Percentiles rank a stretch among this genome's conserved stretches.
These are phyloP conservation scores for Platycercus adscitus DNA, from an alignment of 2,113 vertebrate species.

Conservation along the genomic window DNA sequence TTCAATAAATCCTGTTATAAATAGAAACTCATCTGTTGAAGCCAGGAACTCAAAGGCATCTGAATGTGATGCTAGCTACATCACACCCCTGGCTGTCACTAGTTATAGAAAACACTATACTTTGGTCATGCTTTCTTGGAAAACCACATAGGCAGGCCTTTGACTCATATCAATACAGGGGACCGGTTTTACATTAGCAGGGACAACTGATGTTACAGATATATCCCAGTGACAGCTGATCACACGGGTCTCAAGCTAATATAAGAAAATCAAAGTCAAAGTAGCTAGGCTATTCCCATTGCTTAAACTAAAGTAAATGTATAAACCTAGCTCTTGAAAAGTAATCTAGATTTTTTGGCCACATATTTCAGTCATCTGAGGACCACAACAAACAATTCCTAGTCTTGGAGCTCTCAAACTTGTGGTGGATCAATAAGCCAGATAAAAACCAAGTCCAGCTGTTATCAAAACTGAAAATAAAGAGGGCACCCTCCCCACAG, in stretches of 20 bases:
- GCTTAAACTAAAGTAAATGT: neutral
- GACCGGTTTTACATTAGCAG: no score
- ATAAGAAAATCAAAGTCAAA: neutral
- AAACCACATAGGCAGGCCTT: no score
- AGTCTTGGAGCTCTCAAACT: accelerated
- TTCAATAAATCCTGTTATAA: neutral
- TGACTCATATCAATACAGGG: no score
- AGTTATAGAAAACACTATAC: no score
- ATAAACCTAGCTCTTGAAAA: neutral
- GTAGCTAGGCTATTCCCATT: neutral
- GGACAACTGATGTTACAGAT: no score
- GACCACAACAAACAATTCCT: neutral
- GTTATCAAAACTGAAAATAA: neutral
- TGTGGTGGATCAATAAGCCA: neutral
- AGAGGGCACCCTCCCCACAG: neutral
- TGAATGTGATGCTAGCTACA: neutral
- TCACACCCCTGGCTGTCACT: neutral
- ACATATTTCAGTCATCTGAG: neutral
- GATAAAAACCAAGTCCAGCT: neutral
- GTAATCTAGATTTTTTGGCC: neutral
- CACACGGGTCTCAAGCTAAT: neutral
- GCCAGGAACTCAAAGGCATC: neutral
- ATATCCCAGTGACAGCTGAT: no score
- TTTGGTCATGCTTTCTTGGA: no score
- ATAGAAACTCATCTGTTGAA: neutral